Evolutionary conservation across 64 coral and sea anemone genomes (phyloP), one percentile per base, ranked within the genome.

Genomic region (Dendrophyllia cribrosa): DNA sequence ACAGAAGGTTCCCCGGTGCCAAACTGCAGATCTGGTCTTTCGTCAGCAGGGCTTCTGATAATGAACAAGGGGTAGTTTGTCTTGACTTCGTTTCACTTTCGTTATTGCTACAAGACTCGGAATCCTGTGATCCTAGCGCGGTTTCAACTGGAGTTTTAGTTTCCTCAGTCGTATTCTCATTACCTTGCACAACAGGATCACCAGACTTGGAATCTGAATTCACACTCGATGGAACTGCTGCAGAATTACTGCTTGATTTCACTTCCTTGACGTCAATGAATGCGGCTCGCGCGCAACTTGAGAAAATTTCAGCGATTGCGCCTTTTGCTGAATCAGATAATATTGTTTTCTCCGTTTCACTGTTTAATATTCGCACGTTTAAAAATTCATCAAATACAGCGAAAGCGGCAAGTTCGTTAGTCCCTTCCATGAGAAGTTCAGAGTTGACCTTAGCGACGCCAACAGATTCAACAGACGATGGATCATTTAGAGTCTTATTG

Each of bases 401-500:
- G 43, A 97, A 97, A 43, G 95, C 95, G 45, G 72, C 82, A 21
- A 97, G 88, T 51, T 97, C 95, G 70, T 97, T 97, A 15, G 92
- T 94, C 62, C 95, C 95, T 66, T 94, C 95, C 59, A 97, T 93
- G 22, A 97, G 76, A 15, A 97, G 88, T 52, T 97, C 95, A 51
- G 67, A 59, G 69, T 94, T 97, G 8, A 97, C 95, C 73, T 91
- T 97, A 9, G 92, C 88, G 0, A 97, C 88, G 47, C 95, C 95
- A n/a, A 97, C 64, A 9, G 83, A 47, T 12, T 78, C 88, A 21
- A 14, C 58, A 53, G 60, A 60, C 44, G 71, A 48, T 5, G 82
- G 46, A 43, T 70, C 83, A 76, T 91, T 94, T 6, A 97, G 63
- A 22, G 62, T 43, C 60, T 97, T 97, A 71, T 56, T 97, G 4